A percentile compares a stretch with the other conserved stretches of the same genome.
phyloP scores from a whole-genome alignment of 2,113 vertebrate genomes.

The Chroicocephalus ridibundus region DNA sequence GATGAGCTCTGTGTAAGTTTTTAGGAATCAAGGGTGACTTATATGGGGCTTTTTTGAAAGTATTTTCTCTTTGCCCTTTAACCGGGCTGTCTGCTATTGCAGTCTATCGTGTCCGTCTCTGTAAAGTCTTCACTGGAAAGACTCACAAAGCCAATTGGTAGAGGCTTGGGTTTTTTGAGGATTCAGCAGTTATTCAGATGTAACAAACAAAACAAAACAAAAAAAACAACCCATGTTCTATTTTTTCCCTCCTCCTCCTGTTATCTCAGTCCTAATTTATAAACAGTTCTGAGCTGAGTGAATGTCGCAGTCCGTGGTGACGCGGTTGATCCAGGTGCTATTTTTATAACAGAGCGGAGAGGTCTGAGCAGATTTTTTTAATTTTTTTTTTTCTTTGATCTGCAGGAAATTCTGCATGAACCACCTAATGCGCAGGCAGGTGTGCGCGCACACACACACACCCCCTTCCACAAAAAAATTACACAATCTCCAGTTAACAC shows the following conservation, averaged over 20 bases:
- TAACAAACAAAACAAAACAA: not conserved
- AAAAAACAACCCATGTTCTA: not conserved
- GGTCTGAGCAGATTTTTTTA: not conserved
- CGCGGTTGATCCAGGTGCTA: not conserved
- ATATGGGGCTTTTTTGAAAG: not conserved
- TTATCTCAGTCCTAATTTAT: conserved; percentile 39
- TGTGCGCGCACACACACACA: not conserved
- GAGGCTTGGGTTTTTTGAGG: not conserved
- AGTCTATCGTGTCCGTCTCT: not conserved
- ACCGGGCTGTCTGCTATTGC: not conserved
- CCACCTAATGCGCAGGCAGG: rapidly evolving
- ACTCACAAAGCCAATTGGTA: not conserved
- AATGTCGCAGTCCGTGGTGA: not conserved
- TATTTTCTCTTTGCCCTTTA: not conserved
- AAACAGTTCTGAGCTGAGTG: conserved; percentile 13
- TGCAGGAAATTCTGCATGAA: conserved; percentile 25
- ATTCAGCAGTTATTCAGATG: conserved; percentile 21
- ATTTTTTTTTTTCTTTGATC: not conserved
- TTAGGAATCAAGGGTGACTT: not conserved
- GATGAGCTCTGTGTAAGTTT: not conserved
- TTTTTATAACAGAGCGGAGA: not conserved
- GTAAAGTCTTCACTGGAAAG: not conserved
- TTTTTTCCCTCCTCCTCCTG: not conserved
- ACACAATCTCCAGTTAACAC: not conserved
- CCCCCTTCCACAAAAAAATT: not conserved